Base-by-base conservation (phyloP, 2,888 invertebrate genomes). In the Argyresthia goedartella region DNA sequence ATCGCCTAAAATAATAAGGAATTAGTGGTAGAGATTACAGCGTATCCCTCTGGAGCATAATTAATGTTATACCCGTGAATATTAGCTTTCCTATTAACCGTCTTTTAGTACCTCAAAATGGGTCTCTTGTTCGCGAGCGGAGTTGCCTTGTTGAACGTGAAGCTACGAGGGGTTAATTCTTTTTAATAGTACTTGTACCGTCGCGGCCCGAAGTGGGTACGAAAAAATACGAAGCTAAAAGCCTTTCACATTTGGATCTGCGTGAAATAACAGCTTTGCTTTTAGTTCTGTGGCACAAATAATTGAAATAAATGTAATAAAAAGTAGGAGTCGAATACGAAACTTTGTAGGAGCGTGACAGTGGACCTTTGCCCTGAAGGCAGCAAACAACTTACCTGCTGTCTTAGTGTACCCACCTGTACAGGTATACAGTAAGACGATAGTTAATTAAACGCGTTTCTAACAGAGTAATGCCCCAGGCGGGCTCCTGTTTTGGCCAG, bases 41-140 rank as follows among this genome's bases (percentile, higher is more conserved):
- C 66, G 65, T 58, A 65, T 69, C 74, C 72, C 81, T 77, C 73
- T 56, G 59, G 74, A 72, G 81, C 71, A 77, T 81, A 82, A 82
- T 84, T 82, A 82, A 82, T 78, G 76, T 76, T 76, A 76, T 78
- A 71, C 73, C 55, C 73, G 68, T 71, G 80, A 76, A 80, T 81
- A 82, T 84, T 82, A 84, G 81, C 81, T 82, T 81, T 81, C 78
- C 81, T 82, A 84, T 82, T 84, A 82, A 74, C 68, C 72, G 69
- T 74, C 73, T 82, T 80, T 80, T 81, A 81, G 73, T 76, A 69
- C 70, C 74, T 75, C 68, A 72, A 73, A 76, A 78, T 68, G 73
- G 75, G 64, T 73, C 72, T 77, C 71, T 61, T 66, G 75, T 76
- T 75, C 73, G 60, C 25, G 60, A 57, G 59, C 55, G 61, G 58